A percentile compares a stretch with the other conserved stretches of the same genome.
These are phyloP conservation scores for Uropetala carovei DNA, from an alignment of 2,888 invertebrate genomes.

Conservation along the genomic window DNA sequence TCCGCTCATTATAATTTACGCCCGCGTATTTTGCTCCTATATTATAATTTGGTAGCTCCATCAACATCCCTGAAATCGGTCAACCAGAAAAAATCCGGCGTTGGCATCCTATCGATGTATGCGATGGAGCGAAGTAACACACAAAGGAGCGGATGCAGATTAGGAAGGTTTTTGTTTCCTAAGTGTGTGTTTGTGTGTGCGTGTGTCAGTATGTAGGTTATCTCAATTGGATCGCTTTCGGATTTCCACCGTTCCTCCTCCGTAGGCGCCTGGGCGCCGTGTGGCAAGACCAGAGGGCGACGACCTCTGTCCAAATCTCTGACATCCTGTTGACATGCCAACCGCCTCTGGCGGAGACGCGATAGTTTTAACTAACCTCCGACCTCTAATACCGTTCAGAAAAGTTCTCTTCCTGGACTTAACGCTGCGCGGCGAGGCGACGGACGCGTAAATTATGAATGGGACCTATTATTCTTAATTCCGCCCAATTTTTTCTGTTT, in stretches of 20 bases:
- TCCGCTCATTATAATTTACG: neutral
- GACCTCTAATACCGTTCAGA: constrained; percentile 19
- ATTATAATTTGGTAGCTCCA: neutral
- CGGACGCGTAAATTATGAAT: neutral
- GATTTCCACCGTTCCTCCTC: neutral
- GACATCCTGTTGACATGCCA: constrained; percentile 60
- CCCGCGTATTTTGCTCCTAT: neutral
- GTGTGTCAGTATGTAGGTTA: neutral
- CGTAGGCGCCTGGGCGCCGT: neutral
- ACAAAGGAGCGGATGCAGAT: neutral
- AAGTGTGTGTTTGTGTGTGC: neutral
- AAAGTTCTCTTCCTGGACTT: neutral
- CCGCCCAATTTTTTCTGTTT: neutral
- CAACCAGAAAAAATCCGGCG: neutral
- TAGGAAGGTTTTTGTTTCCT: neutral
- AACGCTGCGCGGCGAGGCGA: neutral
- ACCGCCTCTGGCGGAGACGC: neutral
- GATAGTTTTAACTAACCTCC: neutral
- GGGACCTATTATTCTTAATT: too few relatives aligned
- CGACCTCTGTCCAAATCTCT: neutral
- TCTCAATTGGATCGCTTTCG: neutral
- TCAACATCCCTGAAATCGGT: neutral
- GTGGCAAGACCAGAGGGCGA: neutral
- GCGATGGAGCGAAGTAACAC: neutral
- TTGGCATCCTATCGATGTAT: neutral